Evolutionary conservation across 2,888 invertebrate genomes (phyloP).

Genomic region (Argynnis bischoffii): DNA sequence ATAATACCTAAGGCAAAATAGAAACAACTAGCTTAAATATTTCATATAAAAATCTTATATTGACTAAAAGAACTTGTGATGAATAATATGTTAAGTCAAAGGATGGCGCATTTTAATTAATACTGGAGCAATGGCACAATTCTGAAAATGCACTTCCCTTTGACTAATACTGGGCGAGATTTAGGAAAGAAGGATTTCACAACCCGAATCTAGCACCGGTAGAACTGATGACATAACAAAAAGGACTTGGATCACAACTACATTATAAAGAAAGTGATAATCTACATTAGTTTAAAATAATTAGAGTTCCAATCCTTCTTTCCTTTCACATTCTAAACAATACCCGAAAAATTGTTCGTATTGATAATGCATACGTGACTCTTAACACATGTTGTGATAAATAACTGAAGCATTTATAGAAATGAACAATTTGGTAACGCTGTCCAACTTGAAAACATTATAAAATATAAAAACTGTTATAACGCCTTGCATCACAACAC

Average conservation of each 20-base stretch:
- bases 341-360: conserved; percentile 57
- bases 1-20: conserved; percentile 78
- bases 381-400: conserved; percentile 73
- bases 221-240: conserved; percentile 1
- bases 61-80: conserved; percentile 81
- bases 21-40: conserved; percentile 78
- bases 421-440: conserved; percentile 57
- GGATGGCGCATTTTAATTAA: conserved; percentile 70
- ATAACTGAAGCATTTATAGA: conserved; percentile 53
- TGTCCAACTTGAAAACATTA: conserved; percentile 47
- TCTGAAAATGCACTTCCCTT: conserved; percentile 72
- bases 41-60: conserved; percentile 77
- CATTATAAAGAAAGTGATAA: conserved; percentile 4
- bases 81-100: conserved; percentile 74
- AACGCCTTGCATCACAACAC: conserved; percentile 72
- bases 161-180: conserved; percentile 79
- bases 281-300: conserved; percentile 32
- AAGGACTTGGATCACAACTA: conserved; percentile 4
- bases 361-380: conserved; percentile 52
- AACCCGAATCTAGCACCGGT: conserved; percentile 75
- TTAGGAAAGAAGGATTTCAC: conserved; percentile 79
- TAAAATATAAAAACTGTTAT: conserved; percentile 52
- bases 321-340: conserved; percentile 59
- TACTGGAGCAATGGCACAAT: conserved; percentile 81
- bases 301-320: conserved; percentile 69